Base-by-base conservation (phyloP, 2,113 vertebrate species). In the Acrocephalus arundinaceus region DNA sequence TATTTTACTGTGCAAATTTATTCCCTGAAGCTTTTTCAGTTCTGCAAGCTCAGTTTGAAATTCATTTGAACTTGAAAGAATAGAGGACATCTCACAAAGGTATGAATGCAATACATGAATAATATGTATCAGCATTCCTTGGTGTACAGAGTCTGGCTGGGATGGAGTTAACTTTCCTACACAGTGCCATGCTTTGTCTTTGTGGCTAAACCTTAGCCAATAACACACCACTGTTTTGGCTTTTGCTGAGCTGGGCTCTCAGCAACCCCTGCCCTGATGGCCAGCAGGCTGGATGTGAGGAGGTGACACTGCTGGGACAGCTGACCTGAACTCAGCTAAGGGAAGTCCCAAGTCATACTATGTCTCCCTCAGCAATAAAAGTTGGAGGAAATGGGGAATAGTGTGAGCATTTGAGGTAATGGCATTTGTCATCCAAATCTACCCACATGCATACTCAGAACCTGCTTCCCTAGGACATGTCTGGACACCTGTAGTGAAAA, bases 1-100 rank as follows among this genome's bases (percentile, higher is more conserved):
- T 94, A 95, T 84, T 94, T 95, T 85, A 74, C 28, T 74, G 45
- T 88, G 73, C 21, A 84, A 82, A 86, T 88, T 79, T 88, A 93
- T 93, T n/a, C 95, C 84, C 86, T 89, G 66, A 94, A 96, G 87
- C 62, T 71, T 95, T 93, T 90, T 51, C 63, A 82, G 46, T 92
- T 89, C 57, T 3, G 2, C 30, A 80, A 18, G 35, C 61, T 92
- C n/a, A 31, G 67, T 79, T 86, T 86, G 65, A 4, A 8, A 79
- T 90, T 89, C 39, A 65, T 62, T 87, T 81, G 88, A 87, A 89
- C 33, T 66, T 88, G n/a, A 57, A 45, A 70, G 41, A 33, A 31
- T 9, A 73, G 33, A 43, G 54, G 51, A 63, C 0, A 1, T 30
- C 58, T 93, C 62, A 55, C 68, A 81, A 88, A 93, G 78, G 61